Percentiles rank a stretch among this genome's conserved stretches.
Conservation (phyloP, 1,140 invertebrate species). For the Pristionchus pacificus region DNA sequence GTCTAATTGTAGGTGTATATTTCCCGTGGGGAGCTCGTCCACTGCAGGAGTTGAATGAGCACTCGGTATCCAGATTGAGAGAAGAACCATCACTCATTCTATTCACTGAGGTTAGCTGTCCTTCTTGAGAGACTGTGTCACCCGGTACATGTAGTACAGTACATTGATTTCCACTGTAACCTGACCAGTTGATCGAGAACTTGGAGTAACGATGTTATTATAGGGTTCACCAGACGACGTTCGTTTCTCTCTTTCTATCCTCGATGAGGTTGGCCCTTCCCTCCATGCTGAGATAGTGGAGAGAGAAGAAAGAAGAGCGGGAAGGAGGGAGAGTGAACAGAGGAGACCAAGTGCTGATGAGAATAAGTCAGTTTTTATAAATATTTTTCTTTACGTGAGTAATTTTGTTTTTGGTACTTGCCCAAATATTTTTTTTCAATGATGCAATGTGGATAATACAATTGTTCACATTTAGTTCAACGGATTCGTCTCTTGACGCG, state of each 20-base stretch:
- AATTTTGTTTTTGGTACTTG: not conserved
- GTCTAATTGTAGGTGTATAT: slow-evolving; percentile 1
- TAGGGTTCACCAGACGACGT: slow-evolving; percentile 34
- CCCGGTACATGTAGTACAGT: too few species aligned
- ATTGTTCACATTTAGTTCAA: too few species aligned
- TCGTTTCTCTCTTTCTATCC: slow-evolving; percentile 14
- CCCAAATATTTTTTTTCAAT: too few species aligned
- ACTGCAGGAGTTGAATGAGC: slow-evolving; percentile 32
- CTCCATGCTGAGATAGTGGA: slow-evolving; percentile 19
- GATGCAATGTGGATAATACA: too few species aligned
- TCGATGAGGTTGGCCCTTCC: not conserved
- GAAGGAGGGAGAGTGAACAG: slow-evolving; percentile 12
- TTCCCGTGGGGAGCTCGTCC: slow-evolving; percentile 29
- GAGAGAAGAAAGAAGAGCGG: slow-evolving; percentile 10
- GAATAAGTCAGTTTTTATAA: not conserved
- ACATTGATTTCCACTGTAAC: too few species aligned
- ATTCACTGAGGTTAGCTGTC: slow-evolving; percentile 20
- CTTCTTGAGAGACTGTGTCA: not conserved
- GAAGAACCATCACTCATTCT: slow-evolving; percentile 33
- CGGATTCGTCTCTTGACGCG: slow-evolving; percentile 14
- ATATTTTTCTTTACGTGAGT: not conserved
- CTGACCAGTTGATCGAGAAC: too few species aligned
- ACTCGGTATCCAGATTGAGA: slow-evolving; percentile 20
- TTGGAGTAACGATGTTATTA: too few species aligned
- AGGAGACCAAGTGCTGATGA: not conserved